Evolutionary conservation across 2,888 invertebrate species (phyloP).

Genomic region (Kryphioiulus occultus): DNA sequence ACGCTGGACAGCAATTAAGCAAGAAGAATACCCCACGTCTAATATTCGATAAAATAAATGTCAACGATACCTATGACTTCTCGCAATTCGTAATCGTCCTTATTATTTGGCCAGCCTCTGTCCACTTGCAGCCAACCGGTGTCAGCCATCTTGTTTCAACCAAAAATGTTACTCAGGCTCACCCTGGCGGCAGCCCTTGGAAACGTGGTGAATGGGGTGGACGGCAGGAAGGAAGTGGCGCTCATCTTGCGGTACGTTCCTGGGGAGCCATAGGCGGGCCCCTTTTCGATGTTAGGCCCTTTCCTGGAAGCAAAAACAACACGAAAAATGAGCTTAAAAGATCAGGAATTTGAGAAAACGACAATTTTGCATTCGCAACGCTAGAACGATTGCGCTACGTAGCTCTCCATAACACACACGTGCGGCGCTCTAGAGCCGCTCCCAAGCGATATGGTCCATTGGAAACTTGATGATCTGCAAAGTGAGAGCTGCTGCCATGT

Average conservation of each 20-base stretch:
- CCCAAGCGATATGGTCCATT: not conserved
- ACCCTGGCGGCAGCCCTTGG: conserved; percentile 55
- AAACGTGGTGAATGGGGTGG: conserved; percentile 51
- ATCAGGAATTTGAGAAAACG: not conserved
- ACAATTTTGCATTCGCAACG: not conserved
- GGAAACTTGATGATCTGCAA: not conserved
- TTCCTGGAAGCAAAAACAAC: conserved; percentile 18
- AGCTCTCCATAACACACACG: not conserved
- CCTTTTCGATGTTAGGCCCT: not conserved
- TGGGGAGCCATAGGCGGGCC: conserved; percentile 41
- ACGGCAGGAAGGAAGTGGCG: conserved; percentile 57
- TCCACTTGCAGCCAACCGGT: conserved; percentile 56
- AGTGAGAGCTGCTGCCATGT: not conserved
- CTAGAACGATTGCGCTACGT: not conserved
- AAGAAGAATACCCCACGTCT: not conserved
- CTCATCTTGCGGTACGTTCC: conserved; percentile 67
- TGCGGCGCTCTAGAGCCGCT: not conserved
- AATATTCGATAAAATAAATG: conserved; percentile 39
- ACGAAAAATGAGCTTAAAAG: not conserved
- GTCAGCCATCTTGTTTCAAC: conserved; percentile 70
- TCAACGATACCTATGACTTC: conserved; percentile 83
- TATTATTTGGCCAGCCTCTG: conserved; percentile 82
- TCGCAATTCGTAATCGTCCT: conserved; percentile 89
- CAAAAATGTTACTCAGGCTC: conserved; percentile 68
- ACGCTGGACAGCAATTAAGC: not conserved